A percentile compares a stretch with the other conserved stretches of the same genome.
Evolutionary conservation across 2,797 vertebrate genomes (phyloP).

Genomic region (Salmo trutta): DNA sequence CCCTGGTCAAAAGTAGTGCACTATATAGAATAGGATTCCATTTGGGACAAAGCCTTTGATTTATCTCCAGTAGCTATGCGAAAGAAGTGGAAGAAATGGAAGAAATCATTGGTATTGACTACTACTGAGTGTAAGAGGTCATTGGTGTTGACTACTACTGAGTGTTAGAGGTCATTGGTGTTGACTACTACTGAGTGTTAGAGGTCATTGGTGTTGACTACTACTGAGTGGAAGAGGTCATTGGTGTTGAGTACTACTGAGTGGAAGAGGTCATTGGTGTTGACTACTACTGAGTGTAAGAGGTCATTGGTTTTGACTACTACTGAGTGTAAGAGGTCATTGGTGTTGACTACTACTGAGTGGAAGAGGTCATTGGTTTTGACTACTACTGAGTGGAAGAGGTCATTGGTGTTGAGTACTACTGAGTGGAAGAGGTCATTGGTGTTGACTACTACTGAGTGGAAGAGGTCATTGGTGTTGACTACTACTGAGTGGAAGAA

Average conservation of each 20-base stretch:
- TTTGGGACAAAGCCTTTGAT: not conserved
- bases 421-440: no score
- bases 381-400: conserved; percentile 56
- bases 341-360: no score
- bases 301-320: conserved; percentile 14
- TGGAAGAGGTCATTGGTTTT: no score
- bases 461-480: no score
- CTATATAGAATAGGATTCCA: not conserved
- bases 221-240: conserved; percentile 7
- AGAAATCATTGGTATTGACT: no score
- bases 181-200: conserved; percentile 54
- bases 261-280: no score
- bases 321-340: conserved; percentile 9
- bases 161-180: no score
- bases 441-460: no score
- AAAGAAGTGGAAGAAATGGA: conserved; percentile 9
- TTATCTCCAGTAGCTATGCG: not conserved
- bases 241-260: no score
- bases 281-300: conserved; percentile 55
- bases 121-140: no score
- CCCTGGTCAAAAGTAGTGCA: not conserved
- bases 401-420: conserved; percentile 8
- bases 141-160: no score
- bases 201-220: conserved; percentile 16
- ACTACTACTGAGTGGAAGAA: no score